These are phyloP conservation scores for Agonopterix heracliana DNA, from an alignment of 2,888 invertebrate genomes.

Conservation along the genomic window DNA sequence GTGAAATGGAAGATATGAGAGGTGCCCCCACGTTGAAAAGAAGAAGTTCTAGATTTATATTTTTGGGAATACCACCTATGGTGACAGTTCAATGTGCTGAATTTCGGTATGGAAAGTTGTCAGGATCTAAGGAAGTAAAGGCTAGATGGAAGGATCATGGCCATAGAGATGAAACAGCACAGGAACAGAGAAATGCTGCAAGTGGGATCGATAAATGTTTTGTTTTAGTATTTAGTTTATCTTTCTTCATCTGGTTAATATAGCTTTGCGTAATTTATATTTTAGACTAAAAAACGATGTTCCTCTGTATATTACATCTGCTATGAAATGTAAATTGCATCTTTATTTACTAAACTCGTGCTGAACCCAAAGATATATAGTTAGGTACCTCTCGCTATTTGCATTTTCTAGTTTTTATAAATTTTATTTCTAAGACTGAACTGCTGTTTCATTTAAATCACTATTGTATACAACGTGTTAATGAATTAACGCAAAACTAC, in stretches of 20 bases:
- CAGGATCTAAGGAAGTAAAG: constrained; percentile 46
- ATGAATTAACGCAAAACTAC: too few relatives aligned
- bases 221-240: constrained; percentile 13
- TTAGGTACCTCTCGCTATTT: too few relatives aligned
- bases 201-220: constrained; percentile 1
- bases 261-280: not conserved
- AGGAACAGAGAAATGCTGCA: constrained; percentile 29
- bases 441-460: too few relatives aligned
- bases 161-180: constrained; percentile 26
- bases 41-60: constrained; percentile 38
- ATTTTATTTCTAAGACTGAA: too few relatives aligned
- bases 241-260: constrained; percentile 6
- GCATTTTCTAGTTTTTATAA: too few relatives aligned
- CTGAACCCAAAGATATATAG: too few relatives aligned
- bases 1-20: constrained; percentile 41
- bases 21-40: constrained; percentile 39
- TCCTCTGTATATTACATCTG: constrained; percentile 2
- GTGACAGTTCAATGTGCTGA: constrained; percentile 70
- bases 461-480: too few relatives aligned
- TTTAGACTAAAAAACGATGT: not conserved
- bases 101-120: constrained; percentile 63
- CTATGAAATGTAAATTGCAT: too few relatives aligned
- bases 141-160: constrained; percentile 41
- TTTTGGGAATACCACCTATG: constrained; percentile 64
- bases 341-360: too few relatives aligned